Conservation (phyloP, 2,888 invertebrate genomes). For the Acleris laterana region DNA sequence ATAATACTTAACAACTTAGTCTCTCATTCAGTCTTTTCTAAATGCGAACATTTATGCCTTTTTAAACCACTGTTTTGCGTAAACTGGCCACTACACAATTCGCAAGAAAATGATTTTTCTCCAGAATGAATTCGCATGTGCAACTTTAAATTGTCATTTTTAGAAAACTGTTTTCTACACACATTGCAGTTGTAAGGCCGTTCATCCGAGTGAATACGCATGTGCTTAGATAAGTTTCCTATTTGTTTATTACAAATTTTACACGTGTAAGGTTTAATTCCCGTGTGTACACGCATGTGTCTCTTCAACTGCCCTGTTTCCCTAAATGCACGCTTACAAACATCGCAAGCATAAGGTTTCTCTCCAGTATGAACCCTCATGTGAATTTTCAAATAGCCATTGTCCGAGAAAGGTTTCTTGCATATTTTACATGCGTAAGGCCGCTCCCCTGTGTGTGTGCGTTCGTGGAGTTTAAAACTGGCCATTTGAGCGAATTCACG, state of each 20-base stretch:
- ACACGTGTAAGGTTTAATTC: conserved; percentile 71
- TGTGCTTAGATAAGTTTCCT: conserved; percentile 71
- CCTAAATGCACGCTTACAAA: conserved; percentile 68
- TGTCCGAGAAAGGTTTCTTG: conserved; percentile 72
- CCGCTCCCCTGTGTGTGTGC: conserved; percentile 72
- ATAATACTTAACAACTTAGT: background rate
- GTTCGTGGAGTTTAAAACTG: conserved; percentile 70
- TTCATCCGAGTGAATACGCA: conserved; percentile 67
- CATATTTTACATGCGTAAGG: conserved; percentile 70
- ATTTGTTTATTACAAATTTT: conserved; percentile 76
- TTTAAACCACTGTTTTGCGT: conserved; percentile 60
- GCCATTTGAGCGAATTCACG: conserved; percentile 75
- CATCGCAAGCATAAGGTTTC: conserved; percentile 66
- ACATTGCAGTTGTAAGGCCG: conserved; percentile 58
- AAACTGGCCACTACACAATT: conserved; percentile 56
- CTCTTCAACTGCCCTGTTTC: conserved; percentile 71
- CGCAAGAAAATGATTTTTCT: conserved; percentile 56
- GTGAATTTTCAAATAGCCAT: conserved; percentile 75
- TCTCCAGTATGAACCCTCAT: conserved; percentile 74
- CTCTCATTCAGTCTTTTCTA: conserved; percentile 34
- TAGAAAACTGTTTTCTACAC: conserved; percentile 64
- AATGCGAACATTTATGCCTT: conserved; percentile 56
- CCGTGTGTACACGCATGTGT: conserved; percentile 69
- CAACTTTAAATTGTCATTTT: conserved; percentile 60
- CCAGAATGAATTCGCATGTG: conserved; percentile 63